phyloP scores from a whole-genome alignment of 1,140 invertebrate genomes.

The Procambarus virginalis region DNA sequence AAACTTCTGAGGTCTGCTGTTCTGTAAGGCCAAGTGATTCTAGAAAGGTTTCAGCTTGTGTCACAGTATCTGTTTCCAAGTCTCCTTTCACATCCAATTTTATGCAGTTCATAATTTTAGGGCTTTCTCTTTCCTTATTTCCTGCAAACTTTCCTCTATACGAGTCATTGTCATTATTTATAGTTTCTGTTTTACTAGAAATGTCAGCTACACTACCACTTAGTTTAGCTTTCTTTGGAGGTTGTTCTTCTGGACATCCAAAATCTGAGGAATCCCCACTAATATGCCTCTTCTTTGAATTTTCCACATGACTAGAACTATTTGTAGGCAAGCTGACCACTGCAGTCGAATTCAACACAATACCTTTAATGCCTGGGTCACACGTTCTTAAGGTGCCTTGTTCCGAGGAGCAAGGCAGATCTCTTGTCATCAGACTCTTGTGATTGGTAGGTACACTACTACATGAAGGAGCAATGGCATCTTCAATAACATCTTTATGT shows the following conservation, averaged over 20 bases:
- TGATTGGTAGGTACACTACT: not conserved
- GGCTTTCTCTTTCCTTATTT: not conserved
- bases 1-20: conserved; percentile 24
- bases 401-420: not conserved
- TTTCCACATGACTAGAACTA: conserved; percentile 44
- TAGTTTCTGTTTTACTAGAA: not conserved
- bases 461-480: not conserved
- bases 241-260: conserved; percentile 10
- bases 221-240: conserved; percentile 14
- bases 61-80: conserved; percentile 10
- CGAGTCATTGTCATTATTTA: not conserved
- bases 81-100: not conserved
- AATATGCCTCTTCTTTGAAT: conserved; percentile 34
- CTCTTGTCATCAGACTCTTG: not conserved
- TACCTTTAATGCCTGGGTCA: not conserved
- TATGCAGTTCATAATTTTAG: not conserved
- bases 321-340: not conserved
- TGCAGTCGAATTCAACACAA: not conserved
- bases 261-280: conserved; percentile 13
- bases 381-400: not conserved
- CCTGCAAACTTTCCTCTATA: not conserved
- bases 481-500: not conserved
- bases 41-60: conserved; percentile 22
- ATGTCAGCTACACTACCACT: conserved; percentile 20
- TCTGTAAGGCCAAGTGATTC: conserved; percentile 14